These are phyloP conservation scores for Morbakka virulenta DNA, from an alignment of 30 jellyfish, hydroid and myxozoan genomes.

Conservation along the genomic window DNA sequence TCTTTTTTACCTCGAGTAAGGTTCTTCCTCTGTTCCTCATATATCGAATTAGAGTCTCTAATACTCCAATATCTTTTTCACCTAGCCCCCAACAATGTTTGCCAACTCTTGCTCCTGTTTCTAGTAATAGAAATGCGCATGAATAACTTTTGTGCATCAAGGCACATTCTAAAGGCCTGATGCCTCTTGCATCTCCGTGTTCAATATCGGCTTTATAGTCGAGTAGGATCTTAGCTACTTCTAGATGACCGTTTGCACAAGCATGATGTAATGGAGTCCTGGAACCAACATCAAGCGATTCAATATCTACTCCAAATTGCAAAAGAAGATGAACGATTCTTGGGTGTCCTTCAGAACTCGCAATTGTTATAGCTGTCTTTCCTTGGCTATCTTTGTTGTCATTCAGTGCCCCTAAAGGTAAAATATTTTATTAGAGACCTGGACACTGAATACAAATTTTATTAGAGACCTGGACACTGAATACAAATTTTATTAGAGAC, in stretches of 20 bases:
- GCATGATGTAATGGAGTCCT: conserved; percentile 53
- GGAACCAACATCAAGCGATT: conserved; percentile 1
- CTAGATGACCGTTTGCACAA: conserved; percentile 14
- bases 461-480: no score
- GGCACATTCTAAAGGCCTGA: conserved; percentile 38
- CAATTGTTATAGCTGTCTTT: conserved; percentile 18
- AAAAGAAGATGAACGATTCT: conserved; percentile 33
- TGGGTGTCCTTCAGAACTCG: conserved; percentile 30
- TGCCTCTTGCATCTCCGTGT: conserved; percentile 22
- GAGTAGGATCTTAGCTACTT: conserved; percentile 19
- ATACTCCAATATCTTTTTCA: conserved; percentile 12
- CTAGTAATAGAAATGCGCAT: conserved; percentile 19
- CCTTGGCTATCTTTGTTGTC: conserved; percentile 32
- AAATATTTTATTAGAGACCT: no score
- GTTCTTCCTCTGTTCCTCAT: conserved; percentile 47
- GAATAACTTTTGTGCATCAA: conserved; percentile 11
- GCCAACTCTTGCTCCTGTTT: conserved; percentile 49
- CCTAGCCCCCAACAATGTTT: conserved; percentile 16
- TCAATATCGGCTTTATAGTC: conserved; percentile 34
- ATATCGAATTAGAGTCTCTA: conserved; percentile 33
- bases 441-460: no score
- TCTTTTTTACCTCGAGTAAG: conserved; percentile 50
- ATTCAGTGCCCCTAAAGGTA: background rate
- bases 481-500: background rate
- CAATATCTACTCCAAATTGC: conserved; percentile 36